Percentiles rank a stretch among this genome's conserved stretches.
Conservation (phyloP, 2,113 vertebrate genomes). For the Chrysemys picta region DNA sequence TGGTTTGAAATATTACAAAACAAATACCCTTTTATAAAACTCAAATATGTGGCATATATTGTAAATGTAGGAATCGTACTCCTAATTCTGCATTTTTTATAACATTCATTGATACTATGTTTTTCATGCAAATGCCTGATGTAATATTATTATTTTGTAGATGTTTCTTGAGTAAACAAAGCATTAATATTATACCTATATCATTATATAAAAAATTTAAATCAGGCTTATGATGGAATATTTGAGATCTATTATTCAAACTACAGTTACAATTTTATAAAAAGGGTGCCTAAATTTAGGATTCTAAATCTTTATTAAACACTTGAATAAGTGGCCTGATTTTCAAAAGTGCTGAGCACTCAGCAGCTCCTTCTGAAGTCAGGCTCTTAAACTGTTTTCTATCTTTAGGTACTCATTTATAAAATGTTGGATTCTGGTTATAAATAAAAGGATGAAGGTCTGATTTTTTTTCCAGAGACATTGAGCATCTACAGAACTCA, state of each 20-base stretch:
- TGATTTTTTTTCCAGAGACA: neutral
- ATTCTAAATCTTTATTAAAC: neutral
- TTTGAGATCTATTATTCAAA: neutral
- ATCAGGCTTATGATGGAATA: neutral
- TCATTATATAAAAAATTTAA: neutral
- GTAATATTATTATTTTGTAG: neutral
- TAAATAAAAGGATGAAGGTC: neutral
- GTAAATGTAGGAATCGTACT: neutral
- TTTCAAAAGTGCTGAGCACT: neutral
- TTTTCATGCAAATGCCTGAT: neutral
- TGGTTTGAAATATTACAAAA: neutral
- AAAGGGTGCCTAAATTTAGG: neutral
- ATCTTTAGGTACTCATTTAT: neutral
- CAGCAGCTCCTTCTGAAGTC: neutral
- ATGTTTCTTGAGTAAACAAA: neutral
- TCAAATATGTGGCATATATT: neutral
- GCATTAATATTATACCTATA: neutral
- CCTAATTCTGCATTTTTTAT: neutral
- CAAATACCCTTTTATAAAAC: rapidly evolving
- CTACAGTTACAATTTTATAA: neutral
- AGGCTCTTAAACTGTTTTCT: neutral
- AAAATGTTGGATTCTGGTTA: neutral
- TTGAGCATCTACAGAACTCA: neutral
- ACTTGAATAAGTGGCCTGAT: neutral
- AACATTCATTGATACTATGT: neutral